Base-by-base conservation (phyloP, 2,888 invertebrate species). In the Apamea crenata region DNA sequence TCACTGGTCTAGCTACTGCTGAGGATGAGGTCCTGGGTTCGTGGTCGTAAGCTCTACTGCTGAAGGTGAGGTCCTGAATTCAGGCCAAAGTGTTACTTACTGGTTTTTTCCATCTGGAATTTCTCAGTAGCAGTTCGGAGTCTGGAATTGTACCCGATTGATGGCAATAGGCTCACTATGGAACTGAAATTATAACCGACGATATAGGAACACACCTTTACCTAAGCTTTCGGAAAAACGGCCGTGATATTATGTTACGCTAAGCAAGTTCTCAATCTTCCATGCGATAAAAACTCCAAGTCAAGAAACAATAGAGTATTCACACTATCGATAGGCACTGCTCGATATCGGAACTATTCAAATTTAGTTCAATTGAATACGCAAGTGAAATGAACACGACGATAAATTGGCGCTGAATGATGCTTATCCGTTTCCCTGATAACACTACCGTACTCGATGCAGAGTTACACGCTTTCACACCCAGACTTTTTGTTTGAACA, bases 321-420 rank as follows among this genome's bases (percentile, higher is more conserved):
- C 47, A 71, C 63, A 63, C 70, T 59, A 68, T 53, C 29, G 25
- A 61, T 10, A 18, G 10, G 16, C 29, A 44, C 18, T 66, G n/a
- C 59, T 74, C 50, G 61, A 73, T 73, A 74, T 77, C 70, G 73
- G 53, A 69, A 87, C 83, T 63, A 87, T 87, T 84, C 78, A 87
- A 83, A 83, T 83, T 83, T 70, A 63, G 83, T 87, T 84, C 87
- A 83, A 87, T 84, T 78, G 87, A 87, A 87, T 83, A 70, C 84
- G 66, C 78, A 63, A 87, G 56, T 84, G 73, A 83, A 87, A 83
- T 83, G 84, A 83, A 73, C 83, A 74, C 69, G 70, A 50, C 78
- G 78, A 70, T 84, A 83, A 84, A 84, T 87, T 84, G 78, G 61
- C 36, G 56, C 69, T 77, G 87, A 78, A 84, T 83, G 84, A 84